Conservation (phyloP, 2,113 vertebrate genomes). For the Solea senegalensis region DNA sequence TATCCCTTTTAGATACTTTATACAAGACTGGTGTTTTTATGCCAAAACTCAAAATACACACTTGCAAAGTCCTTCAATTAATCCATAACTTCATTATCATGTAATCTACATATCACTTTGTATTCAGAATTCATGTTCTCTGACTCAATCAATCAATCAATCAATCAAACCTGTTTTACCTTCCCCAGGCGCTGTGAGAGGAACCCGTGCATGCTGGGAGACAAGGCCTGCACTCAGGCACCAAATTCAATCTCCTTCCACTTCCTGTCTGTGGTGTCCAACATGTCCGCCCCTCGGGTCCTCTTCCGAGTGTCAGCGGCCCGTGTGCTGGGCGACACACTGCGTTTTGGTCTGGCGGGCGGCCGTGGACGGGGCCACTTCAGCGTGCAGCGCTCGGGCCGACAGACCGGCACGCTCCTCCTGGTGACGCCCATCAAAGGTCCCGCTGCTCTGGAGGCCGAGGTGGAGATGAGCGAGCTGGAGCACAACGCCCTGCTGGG, state of each 20-base stretch:
- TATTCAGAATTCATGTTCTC: too few species aligned
- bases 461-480: slow-evolving; percentile 89
- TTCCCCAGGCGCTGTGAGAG: slow-evolving; percentile 85
- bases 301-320: slow-evolving; percentile 87
- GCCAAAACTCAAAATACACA: too few species aligned
- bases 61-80: too few species aligned
- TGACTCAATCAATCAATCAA: background rate
- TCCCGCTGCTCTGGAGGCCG: slow-evolving; percentile 79
- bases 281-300: slow-evolving; percentile 79
- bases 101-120: too few species aligned
- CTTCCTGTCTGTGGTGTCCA: slow-evolving; percentile 85
- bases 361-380: slow-evolving; percentile 69
- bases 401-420: slow-evolving; percentile 83
- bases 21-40: too few species aligned
- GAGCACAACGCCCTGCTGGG: slow-evolving; percentile 79
- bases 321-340: slow-evolving; percentile 78
- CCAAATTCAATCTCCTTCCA: slow-evolving; percentile 88
- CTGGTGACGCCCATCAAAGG: slow-evolving; percentile 78
- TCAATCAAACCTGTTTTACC: background rate
- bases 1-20: too few species aligned
- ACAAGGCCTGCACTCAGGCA: slow-evolving; percentile 77
- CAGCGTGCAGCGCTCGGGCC: slow-evolving; percentile 77
- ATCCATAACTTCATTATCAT: too few species aligned
- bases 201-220: slow-evolving; percentile 85
- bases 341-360: slow-evolving; percentile 81